Percentiles rank a stretch among this genome's conserved stretches.
Evolutionary conservation across 2,888 invertebrate species (phyloP).

Genomic region (Cepaea hortensis): DNA sequence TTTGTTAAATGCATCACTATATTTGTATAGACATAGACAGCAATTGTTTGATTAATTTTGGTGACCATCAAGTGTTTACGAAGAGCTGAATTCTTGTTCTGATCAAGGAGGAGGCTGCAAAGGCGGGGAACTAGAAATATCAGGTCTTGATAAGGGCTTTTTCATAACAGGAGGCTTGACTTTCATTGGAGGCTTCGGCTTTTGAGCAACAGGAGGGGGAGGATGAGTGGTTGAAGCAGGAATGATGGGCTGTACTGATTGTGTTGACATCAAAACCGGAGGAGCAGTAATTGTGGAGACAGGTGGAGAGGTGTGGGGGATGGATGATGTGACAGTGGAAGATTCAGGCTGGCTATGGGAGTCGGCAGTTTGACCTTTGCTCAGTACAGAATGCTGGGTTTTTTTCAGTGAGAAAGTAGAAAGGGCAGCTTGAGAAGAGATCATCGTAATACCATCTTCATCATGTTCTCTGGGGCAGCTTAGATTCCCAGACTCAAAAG

Average conservation of each 20-base stretch:
- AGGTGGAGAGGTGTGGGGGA: slow-evolving; percentile 31
- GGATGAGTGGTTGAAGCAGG: slow-evolving; percentile 32
- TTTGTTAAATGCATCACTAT: no score
- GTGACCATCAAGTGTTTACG: background rate
- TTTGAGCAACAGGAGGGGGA: slow-evolving; percentile 71
- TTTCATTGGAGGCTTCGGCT: slow-evolving; percentile 77
- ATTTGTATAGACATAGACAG: no score
- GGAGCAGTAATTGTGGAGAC: slow-evolving; percentile 29
- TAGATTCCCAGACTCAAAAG: slow-evolving; percentile 51
- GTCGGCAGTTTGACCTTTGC: slow-evolving; percentile 37
- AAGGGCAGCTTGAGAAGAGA: slow-evolving; percentile 37
- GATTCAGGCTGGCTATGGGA: slow-evolving; percentile 9
- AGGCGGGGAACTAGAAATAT: slow-evolving; percentile 27
- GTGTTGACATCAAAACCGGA: background rate
- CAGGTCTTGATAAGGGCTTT: slow-evolving; percentile 74
- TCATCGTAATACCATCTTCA: slow-evolving; percentile 12
- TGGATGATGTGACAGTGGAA: slow-evolving; percentile 29
- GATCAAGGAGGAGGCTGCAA: slow-evolving; percentile 39
- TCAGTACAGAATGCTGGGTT: slow-evolving; percentile 44
- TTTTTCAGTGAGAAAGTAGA: slow-evolving; percentile 53
- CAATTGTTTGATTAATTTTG: slow-evolving; percentile 1
- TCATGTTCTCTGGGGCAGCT: slow-evolving; percentile 9
- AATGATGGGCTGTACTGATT: slow-evolving; percentile 51
- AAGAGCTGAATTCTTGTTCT: background rate
- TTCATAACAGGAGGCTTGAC: slow-evolving; percentile 88